A percentile compares a stretch with the other conserved stretches of the same genome.
Conservation (phyloP, 2,888 invertebrate species). For the Dicyrtomina minuta region DNA sequence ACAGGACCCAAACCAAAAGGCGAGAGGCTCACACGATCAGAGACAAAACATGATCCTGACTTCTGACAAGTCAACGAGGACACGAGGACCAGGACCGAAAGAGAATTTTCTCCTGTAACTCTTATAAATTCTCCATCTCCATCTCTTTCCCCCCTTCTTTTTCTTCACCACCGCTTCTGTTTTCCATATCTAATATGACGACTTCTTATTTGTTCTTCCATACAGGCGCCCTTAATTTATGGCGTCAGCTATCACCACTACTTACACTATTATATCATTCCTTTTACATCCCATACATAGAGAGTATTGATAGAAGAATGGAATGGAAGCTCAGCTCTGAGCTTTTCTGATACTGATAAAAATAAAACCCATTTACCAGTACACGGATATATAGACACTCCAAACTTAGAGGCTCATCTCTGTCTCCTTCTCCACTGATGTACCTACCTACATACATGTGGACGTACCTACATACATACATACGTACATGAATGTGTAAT, state of each 20-base stretch:
- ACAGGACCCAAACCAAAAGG: neutral
- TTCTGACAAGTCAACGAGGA: slow-evolving; percentile 21
- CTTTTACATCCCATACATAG: neutral
- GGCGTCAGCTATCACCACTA: neutral
- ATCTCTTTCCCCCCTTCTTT: neutral
- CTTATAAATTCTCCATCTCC: neutral
- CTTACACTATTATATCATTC: neutral
- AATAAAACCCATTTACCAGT: too few species aligned
- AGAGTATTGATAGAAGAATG: neutral
- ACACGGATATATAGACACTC: neutral
- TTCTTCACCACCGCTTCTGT: slow-evolving; percentile 1
- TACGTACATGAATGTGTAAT: neutral
- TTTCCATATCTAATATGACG: slow-evolving; percentile 4
- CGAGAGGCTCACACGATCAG: too few species aligned
- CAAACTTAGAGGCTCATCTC: neutral
- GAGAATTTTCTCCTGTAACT: slow-evolving; percentile 9
- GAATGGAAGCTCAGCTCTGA: neutral
- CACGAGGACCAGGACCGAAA: too few species aligned
- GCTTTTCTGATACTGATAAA: too few species aligned
- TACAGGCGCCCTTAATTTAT: neutral
- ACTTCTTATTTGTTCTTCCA: neutral
- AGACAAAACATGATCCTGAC: slow-evolving; percentile 19
- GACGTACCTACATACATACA: neutral
- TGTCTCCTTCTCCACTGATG: neutral
- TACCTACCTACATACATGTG: neutral